These are phyloP conservation scores for Nannoperca obscura DNA, from an alignment of 2,797 vertebrate genomes.

Conservation along the genomic window DNA sequence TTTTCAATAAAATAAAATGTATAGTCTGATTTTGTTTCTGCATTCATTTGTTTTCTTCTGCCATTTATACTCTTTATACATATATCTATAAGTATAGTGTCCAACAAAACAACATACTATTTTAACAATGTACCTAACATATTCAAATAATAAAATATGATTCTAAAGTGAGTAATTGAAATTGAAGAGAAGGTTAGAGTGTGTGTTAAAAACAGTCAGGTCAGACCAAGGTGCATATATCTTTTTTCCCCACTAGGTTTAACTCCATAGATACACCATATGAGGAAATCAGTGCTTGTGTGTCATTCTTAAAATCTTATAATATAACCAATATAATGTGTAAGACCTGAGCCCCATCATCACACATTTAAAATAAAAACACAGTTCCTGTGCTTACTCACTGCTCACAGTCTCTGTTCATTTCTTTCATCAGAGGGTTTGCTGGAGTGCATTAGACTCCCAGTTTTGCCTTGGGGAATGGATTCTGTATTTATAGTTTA, in stretches of 20 bases:
- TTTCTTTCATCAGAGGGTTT: constrained; percentile 52
- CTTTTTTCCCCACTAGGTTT: not conserved
- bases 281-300: not conserved
- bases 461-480: constrained; percentile 54
- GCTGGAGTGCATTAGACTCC: constrained; percentile 60
- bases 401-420: constrained; percentile 31
- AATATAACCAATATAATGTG: not conserved
- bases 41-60: no score
- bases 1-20: no score
- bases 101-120: no score
- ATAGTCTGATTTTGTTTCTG: no score
- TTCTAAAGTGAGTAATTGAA: not conserved
- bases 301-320: not conserved
- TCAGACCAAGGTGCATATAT: not conserved
- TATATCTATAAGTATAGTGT: no score
- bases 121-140: no score
- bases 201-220: no score
- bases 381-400: not conserved
- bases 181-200: not conserved
- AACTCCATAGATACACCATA: not conserved
- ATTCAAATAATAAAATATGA: no score
- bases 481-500: constrained; percentile 80
- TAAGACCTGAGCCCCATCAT: not conserved
- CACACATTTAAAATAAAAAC: constrained; percentile 9
- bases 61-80: no score